phyloP scores from a whole-genome alignment of 2,888 invertebrate genomes.

The Syritta pipiens region DNA sequence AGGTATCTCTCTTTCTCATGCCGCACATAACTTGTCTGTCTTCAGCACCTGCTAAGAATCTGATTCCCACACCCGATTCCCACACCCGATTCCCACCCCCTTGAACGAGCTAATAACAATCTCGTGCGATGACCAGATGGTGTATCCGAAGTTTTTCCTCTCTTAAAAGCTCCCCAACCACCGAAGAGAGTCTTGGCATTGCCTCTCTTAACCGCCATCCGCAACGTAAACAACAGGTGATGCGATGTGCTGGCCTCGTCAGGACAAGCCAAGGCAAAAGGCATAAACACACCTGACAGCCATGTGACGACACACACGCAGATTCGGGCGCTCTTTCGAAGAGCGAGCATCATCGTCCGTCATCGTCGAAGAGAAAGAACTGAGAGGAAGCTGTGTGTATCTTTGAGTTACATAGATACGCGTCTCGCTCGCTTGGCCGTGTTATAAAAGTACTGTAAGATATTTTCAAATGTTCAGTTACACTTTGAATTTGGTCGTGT shows the following conservation, averaged over 20 bases:
- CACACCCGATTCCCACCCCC: neutral
- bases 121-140: constrained; percentile 20
- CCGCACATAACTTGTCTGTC: constrained; percentile 19
- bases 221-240: constrained; percentile 66
- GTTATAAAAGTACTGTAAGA: constrained; percentile 77
- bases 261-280: constrained; percentile 26
- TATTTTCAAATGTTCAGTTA: constrained; percentile 77
- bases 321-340: neutral
- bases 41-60: constrained; percentile 9
- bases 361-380: constrained; percentile 5
- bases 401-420: constrained; percentile 33
- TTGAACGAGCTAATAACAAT: constrained; percentile 46
- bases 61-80: constrained; percentile 1
- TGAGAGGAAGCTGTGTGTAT: constrained; percentile 64
- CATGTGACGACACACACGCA: constrained; percentile 8
- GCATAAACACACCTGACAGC: neutral
- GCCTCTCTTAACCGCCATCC: constrained; percentile 43
- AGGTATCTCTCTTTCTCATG: constrained; percentile 29
- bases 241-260: too few species aligned
- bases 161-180: constrained; percentile 4
- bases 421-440: constrained; percentile 21
- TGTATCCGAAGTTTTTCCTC: neutral
- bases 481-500: constrained; percentile 78
- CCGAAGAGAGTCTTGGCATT: constrained; percentile 9
- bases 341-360: neutral